Base-by-base conservation (phyloP, 1,140 invertebrate genomes). In the Hyphantria cunea region DNA sequence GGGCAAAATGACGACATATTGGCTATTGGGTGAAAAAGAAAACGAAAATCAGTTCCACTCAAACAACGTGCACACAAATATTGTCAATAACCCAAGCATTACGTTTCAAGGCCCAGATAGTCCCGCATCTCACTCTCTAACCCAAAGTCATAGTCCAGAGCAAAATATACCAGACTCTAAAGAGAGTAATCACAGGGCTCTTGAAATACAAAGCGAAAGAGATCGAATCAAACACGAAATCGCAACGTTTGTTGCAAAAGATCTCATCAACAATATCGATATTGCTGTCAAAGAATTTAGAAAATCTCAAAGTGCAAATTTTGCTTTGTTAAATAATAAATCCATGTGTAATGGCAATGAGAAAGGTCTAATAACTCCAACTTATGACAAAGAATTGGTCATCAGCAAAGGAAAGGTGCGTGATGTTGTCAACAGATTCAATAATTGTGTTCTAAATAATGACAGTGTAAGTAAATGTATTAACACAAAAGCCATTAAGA, bases 1-100 rank as follows among this genome's bases (percentile, higher is more conserved):
- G 92, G 96, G 96, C 0, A 94, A 93, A 76, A 94, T 97, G 92
- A 95, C 94, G 13, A 98, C 97, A 0, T 98, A 97, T 80, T 98
- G 97, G 97, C 89, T 98, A 13, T 91, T 94, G 5, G 96, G 96
- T 17, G 95, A 96, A 48, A 89, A 84, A 66, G 65, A 68, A 9
- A 32, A 59, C 9, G 45, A 64, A 61, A 70, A 51, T 41, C 52
- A 64, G 44, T 31, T 69, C n/a, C 61, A 60, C 54, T 68, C 52
- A 7, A 78, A 68, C 34, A 60, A 70, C 11, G 63, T 51, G 11
- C 78, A 81, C 54, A 78, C 56, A 11, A 64, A 61, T 14, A 63
- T 69, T 14, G 76, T 72, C 14, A 85, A 68, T 37, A 89, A 89
- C 50, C 88, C 88, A 0, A 90, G 88, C 45, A 89, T 90, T 44